These are phyloP conservation scores for Apoda limacodes DNA, from an alignment of 2,888 invertebrate species.

Conservation along the genomic window DNA sequence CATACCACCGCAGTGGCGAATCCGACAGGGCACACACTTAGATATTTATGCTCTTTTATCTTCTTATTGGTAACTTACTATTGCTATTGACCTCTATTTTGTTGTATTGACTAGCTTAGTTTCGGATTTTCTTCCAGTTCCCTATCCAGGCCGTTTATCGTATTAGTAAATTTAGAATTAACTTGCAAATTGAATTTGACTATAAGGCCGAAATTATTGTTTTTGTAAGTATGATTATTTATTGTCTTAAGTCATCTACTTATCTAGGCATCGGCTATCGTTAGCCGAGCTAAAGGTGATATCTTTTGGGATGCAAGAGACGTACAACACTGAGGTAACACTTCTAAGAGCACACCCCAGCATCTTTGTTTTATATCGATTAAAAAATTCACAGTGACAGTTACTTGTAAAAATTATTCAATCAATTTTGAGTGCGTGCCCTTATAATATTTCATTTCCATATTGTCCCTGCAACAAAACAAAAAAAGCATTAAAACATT, in stretches of 20 bases:
- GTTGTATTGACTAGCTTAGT: conserved; percentile 52
- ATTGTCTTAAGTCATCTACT: conserved; percentile 40
- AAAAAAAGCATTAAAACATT: conserved; percentile 35
- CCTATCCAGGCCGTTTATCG: conserved; percentile 2
- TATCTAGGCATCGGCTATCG: conserved; percentile 66
- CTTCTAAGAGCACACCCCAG: conserved; percentile 61
- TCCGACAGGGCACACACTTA: conserved; percentile 34
- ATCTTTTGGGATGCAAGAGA: conserved; percentile 34
- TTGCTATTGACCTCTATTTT: conserved; percentile 35
- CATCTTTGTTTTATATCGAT: conserved; percentile 53
- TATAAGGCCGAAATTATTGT: conserved; percentile 32
- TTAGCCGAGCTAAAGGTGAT: conserved; percentile 56
- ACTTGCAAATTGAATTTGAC: conserved; percentile 19
- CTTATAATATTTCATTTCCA: conserved; percentile 46
- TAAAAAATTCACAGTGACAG: conserved; percentile 33
- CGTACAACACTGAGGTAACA: conserved; percentile 51
- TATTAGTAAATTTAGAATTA: conserved; percentile 3
- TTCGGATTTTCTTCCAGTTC: conserved; percentile 20
- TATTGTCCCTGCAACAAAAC: conserved; percentile 63
- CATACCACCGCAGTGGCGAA: conserved; percentile 65
- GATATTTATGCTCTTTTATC: conserved; percentile 29
- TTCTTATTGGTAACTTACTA: conserved; percentile 55
- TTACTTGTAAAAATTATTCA: conserved; percentile 25
- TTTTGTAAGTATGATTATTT: conserved; percentile 20
- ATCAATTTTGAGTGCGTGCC: no score